A percentile compares a stretch with the other conserved stretches of the same genome.
Evolutionary conservation across 1,140 invertebrate species (phyloP).

Genomic region (Caenorhabditis briggsae): DNA sequence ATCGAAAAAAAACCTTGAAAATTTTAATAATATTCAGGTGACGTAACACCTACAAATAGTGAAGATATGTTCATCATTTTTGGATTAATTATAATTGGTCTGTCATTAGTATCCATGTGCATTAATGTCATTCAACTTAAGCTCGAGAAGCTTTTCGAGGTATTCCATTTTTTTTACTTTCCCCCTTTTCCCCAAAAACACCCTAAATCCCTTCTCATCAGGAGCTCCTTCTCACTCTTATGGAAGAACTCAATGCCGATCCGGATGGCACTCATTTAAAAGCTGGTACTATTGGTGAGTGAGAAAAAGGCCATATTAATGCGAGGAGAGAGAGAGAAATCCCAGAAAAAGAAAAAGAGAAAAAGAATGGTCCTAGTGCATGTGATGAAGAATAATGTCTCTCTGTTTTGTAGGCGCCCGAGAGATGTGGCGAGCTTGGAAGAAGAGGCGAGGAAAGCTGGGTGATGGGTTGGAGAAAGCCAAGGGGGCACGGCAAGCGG

Average conservation of each 20-base stretch:
- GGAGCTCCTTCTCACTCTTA: slow-evolving; percentile 73
- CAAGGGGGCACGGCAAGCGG: slow-evolving; percentile 43
- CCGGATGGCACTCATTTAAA: slow-evolving; percentile 62
- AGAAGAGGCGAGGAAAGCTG: slow-evolving; percentile 60
- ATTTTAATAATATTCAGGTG: too few relatives aligned
- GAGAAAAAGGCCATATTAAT: too few relatives aligned
- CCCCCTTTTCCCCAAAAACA: too few relatives aligned
- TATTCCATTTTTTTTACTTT: background rate
- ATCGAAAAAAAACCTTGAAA: too few relatives aligned
- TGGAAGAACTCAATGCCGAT: slow-evolving; percentile 73
- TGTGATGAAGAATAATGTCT: slow-evolving; percentile 43
- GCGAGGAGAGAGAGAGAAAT: too few relatives aligned
- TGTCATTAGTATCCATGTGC: slow-evolving; percentile 76
- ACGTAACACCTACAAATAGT: slow-evolving; percentile 77
- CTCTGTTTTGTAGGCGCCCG: slow-evolving; percentile 57
- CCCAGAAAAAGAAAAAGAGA: background rate
- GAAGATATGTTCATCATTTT: slow-evolving; percentile 75
- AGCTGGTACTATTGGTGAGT: slow-evolving; percentile 58
- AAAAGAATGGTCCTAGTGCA: slow-evolving; percentile 10
- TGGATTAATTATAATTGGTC: slow-evolving; percentile 75
- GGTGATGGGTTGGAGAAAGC: slow-evolving; percentile 39
- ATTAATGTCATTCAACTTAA: slow-evolving; percentile 77
- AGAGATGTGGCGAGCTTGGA: slow-evolving; percentile 67
- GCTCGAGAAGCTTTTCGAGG: slow-evolving; percentile 75
- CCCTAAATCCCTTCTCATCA: slow-evolving; percentile 14